These are phyloP conservation scores for Thyatira batis DNA, from an alignment of 2,888 invertebrate genomes.

Conservation along the genomic window DNA sequence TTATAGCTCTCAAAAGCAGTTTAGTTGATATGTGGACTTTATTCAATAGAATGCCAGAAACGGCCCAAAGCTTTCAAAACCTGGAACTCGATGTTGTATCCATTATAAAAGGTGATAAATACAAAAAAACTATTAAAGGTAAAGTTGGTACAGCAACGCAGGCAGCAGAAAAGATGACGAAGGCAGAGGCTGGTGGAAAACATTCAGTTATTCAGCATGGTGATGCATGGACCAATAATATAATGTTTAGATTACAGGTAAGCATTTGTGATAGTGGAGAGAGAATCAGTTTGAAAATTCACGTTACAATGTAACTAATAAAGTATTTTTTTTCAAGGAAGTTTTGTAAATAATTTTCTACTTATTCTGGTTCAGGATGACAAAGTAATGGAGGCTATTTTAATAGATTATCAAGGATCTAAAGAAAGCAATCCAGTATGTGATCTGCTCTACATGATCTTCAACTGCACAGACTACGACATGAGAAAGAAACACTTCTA, in stretches of 20 bases:
- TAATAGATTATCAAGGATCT: slow-evolving; percentile 45
- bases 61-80: slow-evolving; percentile 9
- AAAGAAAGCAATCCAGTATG: slow-evolving; percentile 27
- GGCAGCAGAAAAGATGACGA: slow-evolving; percentile 21
- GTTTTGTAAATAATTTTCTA: background rate
- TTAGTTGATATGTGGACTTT: slow-evolving; percentile 19
- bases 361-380: slow-evolving; percentile 24
- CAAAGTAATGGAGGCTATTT: slow-evolving; percentile 22
- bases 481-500: slow-evolving; percentile 28
- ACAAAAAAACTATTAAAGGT: background rate
- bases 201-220: slow-evolving; percentile 42
- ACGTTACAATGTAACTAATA: background rate
- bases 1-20: slow-evolving; percentile 16
- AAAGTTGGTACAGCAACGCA: slow-evolving; percentile 4
- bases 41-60: background rate
- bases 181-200: slow-evolving; percentile 22
- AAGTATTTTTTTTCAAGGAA: too few relatives aligned
- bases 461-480: slow-evolving; percentile 40
- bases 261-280: too few relatives aligned
- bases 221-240: slow-evolving; percentile 48
- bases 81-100: background rate
- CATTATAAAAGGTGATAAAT: background rate
- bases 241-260: slow-evolving; percentile 43
- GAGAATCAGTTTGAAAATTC: too few relatives aligned
- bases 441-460: slow-evolving; percentile 37